phyloP scores from a whole-genome alignment of 2,888 invertebrate genomes.

The Zaprionus bogoriensis region DNA sequence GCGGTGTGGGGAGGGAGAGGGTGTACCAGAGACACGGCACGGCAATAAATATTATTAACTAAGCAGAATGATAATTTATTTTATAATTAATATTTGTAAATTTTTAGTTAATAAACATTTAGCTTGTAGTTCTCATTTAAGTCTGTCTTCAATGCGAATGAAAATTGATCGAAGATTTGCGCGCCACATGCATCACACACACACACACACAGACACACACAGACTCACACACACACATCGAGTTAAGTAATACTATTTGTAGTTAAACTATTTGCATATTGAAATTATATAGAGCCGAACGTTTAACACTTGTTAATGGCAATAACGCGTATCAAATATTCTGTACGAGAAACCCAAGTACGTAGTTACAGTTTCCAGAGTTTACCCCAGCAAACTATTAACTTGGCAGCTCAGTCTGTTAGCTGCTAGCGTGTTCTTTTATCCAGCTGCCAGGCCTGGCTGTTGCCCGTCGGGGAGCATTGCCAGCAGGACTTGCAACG shows the following conservation, averaged over 20 bases:
- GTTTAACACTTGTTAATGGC: constrained; percentile 42
- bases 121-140: constrained; percentile 61
- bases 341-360: constrained; percentile 2
- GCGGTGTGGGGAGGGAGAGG: too few species aligned
- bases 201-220: constrained; percentile 20
- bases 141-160: constrained; percentile 44
- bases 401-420: neutral
- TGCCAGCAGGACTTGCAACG: constrained; percentile 23
- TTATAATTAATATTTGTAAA: constrained; percentile 69
- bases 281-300: constrained; percentile 24
- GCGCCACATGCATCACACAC: constrained; percentile 47
- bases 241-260: constrained; percentile 16
- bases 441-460: constrained; percentile 9
- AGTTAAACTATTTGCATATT: constrained; percentile 26
- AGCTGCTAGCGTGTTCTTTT: constrained; percentile 14
- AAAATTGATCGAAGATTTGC: constrained; percentile 45
- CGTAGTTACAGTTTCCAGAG: constrained; percentile 1
- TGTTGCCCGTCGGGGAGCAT: constrained; percentile 5
- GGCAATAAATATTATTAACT: constrained; percentile 60
- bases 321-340: constrained; percentile 63
- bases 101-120: constrained; percentile 69
- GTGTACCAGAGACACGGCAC: too few species aligned
- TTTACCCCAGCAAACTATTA: neutral
- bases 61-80: constrained; percentile 72
- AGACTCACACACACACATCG: constrained; percentile 9